These are phyloP conservation scores for Callorhinus ursinus DNA, from an alignment of 2,113 vertebrate species.

Conservation along the genomic window DNA sequence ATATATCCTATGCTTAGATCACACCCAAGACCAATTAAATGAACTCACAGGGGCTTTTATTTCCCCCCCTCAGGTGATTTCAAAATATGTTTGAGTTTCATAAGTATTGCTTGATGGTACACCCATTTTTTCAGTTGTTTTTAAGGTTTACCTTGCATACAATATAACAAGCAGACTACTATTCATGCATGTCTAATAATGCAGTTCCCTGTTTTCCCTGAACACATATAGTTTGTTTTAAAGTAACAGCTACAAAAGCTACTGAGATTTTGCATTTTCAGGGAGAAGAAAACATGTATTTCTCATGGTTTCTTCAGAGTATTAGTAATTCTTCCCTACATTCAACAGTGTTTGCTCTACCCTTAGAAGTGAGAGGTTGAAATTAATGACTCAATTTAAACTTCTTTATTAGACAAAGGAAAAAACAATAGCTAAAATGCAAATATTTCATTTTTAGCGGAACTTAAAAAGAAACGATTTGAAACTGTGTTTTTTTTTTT, in stretches of 20 bases:
- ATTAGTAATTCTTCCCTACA: not conserved
- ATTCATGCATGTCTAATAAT: not conserved
- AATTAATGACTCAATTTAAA: not conserved
- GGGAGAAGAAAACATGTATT: not conserved
- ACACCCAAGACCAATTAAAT: not conserved
- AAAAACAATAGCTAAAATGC: not conserved
- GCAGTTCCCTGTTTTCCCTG: not conserved
- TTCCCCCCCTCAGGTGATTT: not conserved
- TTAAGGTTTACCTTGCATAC: not conserved
- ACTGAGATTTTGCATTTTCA: not conserved
- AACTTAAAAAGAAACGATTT: not conserved
- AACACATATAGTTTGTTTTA: not conserved
- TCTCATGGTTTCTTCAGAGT: not conserved
- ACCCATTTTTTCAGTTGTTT: not conserved
- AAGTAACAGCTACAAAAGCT: not conserved
- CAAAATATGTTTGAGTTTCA: not conserved
- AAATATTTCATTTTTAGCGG: not conserved
- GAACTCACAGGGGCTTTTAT: not conserved
- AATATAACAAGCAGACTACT: not conserved
- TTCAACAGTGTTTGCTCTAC: not conserved
- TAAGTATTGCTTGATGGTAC: not conserved
- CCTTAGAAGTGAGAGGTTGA: not conserved
- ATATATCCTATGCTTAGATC: too few relatives aligned
- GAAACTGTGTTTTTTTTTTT: not conserved
- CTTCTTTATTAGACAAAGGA: not conserved